A percentile compares a stretch with the other conserved stretches of the same genome.
These are phyloP conservation scores for Atrichornis clamosus DNA, from an alignment of 2,113 vertebrate species.

Conservation along the genomic window DNA sequence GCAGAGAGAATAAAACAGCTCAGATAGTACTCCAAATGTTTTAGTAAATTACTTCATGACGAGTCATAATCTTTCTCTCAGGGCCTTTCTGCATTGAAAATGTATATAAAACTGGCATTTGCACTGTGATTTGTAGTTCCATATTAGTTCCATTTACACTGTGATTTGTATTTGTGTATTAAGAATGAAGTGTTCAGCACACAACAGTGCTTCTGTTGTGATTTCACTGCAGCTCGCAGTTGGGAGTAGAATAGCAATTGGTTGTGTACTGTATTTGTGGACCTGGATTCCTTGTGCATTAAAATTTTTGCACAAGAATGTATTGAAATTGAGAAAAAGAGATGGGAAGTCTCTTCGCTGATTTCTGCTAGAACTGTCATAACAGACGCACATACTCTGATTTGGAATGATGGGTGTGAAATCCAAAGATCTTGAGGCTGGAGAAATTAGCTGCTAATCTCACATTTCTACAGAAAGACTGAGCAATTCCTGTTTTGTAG, in stretches of 20 bases:
- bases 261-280: neutral
- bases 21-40: neutral
- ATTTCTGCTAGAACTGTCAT: neutral
- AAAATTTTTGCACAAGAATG: neutral
- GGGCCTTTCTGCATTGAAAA: neutral
- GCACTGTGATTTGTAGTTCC: neutral
- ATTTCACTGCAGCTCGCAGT: neutral
- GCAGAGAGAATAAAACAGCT: neutral
- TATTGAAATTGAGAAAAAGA: neutral
- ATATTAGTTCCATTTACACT: neutral
- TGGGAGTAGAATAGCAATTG: neutral
- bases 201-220: neutral
- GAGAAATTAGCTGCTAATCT: conserved; percentile 36
- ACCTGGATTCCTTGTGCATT: neutral
- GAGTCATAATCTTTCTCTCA: neutral
- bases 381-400: neutral
- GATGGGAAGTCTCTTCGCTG: neutral
- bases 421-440: neutral
- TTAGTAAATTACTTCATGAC: neutral
- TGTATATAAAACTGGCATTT: neutral
- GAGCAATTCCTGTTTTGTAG: conserved; percentile 39
- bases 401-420: neutral
- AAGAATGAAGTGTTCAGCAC: neutral
- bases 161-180: neutral
- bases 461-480: conserved; percentile 21